Conservation (phyloP, 2,797 vertebrate genomes). For the Ptychadena robeensis region DNA sequence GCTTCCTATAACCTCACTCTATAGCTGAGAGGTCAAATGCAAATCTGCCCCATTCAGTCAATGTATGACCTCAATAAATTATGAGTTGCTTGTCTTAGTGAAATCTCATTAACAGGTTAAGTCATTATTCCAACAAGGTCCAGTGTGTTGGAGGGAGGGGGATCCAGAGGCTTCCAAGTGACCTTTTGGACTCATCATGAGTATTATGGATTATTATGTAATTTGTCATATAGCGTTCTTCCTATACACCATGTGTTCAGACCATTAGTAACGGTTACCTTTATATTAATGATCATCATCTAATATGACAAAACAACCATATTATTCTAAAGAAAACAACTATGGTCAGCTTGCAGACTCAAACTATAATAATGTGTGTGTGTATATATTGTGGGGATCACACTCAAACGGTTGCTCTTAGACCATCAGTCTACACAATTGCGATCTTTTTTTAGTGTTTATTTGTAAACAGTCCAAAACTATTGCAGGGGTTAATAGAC, state of each 20-base stretch:
- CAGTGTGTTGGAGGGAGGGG: background rate
- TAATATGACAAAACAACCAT: conserved; percentile 16
- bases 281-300: conserved; percentile 13
- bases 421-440: too few species aligned
- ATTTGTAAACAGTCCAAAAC: too few species aligned
- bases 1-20: conserved; percentile 41
- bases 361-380: too few species aligned
- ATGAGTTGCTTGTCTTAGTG: conserved; percentile 7
- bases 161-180: conserved; percentile 12
- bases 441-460: too few species aligned
- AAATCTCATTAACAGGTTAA: conserved; percentile 48
- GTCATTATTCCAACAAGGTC: conserved; percentile 29
- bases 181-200: conserved; percentile 21
- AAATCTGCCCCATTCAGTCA: conserved; percentile 54
- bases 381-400: too few species aligned
- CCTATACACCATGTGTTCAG: conserved; percentile 16
- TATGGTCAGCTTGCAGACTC: background rate
- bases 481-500: too few species aligned
- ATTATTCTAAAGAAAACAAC: background rate
- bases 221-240: conserved; percentile 32
- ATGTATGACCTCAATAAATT: conserved; percentile 53
- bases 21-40: conserved; percentile 44
- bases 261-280: background rate
- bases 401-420: too few species aligned
- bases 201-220: conserved; percentile 29